Conservation (phyloP, 2,888 invertebrate species). For the Netelia melanura region DNA sequence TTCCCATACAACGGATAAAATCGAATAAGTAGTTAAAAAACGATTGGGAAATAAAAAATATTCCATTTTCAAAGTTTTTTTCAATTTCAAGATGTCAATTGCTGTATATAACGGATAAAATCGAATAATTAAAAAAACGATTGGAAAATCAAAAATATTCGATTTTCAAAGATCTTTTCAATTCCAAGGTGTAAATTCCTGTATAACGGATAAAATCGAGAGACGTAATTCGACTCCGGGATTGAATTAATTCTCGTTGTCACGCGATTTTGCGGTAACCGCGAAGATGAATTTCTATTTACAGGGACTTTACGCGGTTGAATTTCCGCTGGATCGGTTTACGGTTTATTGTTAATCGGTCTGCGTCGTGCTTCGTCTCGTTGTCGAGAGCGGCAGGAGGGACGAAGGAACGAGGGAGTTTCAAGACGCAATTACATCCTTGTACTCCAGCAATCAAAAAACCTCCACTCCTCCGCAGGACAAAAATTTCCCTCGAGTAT, state of each 20-base stretch:
- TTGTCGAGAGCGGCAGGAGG: neutral
- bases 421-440: constrained; percentile 41
- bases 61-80: no score
- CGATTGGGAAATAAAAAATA: no score
- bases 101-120: no score
- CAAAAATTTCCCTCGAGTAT: neutral
- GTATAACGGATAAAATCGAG: neutral
- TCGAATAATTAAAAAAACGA: no score
- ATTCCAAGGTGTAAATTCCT: neutral
- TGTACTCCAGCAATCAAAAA: neutral
- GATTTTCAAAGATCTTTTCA: neutral
- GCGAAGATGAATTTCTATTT: constrained; percentile 42
- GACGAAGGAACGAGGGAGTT: constrained; percentile 32
- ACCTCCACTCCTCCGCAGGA: neutral
- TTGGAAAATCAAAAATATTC: no score
- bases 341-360: constrained; percentile 42
- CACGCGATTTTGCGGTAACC: constrained; percentile 16
- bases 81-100: no score
- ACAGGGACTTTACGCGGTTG: constrained; percentile 48
- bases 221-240: constrained; percentile 8
- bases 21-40: no score
- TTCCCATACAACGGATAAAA: no score
- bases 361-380: constrained; percentile 12
- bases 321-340: constrained; percentile 54
- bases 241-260: constrained; percentile 38